Base-by-base conservation (phyloP, 2,113 vertebrate genomes). In the Climacteris rufus region DNA sequence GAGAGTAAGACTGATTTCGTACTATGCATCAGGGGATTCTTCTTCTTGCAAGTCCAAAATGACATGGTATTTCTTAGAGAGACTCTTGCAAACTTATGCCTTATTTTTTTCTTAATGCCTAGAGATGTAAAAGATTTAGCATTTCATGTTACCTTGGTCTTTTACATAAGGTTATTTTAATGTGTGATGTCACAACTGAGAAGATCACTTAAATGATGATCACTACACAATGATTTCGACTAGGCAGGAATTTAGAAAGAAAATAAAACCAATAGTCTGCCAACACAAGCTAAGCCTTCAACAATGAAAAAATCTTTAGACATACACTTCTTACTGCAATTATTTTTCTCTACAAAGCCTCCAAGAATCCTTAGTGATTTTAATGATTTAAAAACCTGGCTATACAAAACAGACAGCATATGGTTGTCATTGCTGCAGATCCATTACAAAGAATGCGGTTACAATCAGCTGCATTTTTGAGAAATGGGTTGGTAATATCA, bases 301-400 rank as follows among this genome's bases (percentile, higher is more conserved):
- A 13, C 33, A 84, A 15, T 52, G 39, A 61, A 93, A 83, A 79
- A 31, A 31, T 52, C 21, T 78, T 90, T 65, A 52, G 47, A 68
- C 4, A 15, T 53, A 61, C 31, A 16, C n/a, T 88, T 96, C 85
- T 95, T 94, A 75, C 30, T 92, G 72, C 16, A 86, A 86, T 74
- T 42, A 75, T 92, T 96, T 90, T 90, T 85, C 64, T 93, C 91
- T 91, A 78, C 68, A 86, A 86, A 96, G 39, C 69, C 76, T 90
- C 42, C 78, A 84, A 68, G 42, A 91, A 80, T 49, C 8, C 22
- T n/a, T 63, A 85, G 52, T 59, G 15, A 54, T 93, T 96, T 87
- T 90, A 96, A 94, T 95, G 84, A 92, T 89, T 87, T 94, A 61
- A 79, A 80, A 91, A 47, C 15, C 69, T 90, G 35, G 18, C 89